A percentile compares a stretch with the other conserved stretches of the same genome.
Conservation (phyloP, 2,797 vertebrate genomes). For the Ispidina picta region DNA sequence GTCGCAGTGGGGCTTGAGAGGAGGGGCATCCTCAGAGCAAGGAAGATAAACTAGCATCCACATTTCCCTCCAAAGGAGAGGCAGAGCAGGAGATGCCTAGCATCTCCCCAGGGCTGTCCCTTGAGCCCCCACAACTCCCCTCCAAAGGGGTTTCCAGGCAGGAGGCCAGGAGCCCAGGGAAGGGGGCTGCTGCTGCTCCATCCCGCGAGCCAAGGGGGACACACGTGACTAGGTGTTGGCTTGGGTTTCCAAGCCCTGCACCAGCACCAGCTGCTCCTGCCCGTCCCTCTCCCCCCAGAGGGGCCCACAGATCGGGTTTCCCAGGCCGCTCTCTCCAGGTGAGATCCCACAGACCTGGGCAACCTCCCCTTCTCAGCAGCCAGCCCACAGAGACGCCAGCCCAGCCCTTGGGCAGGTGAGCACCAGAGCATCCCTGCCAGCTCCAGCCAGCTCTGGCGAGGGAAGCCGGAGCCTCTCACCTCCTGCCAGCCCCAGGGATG, state of each 20-base stretch:
- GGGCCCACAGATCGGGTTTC: slow-evolving; percentile 43
- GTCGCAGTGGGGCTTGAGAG: neutral
- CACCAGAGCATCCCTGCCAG: rapidly evolving
- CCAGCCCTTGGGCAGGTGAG: neutral
- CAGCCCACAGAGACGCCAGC: neutral
- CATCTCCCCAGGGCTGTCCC: neutral
- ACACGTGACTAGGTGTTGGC: slow-evolving; percentile 31
- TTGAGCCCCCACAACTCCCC: neutral
- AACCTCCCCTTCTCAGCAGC: neutral
- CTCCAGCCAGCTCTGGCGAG: rapidly evolving
- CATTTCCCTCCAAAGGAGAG: neutral
- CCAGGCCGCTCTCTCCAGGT: neutral
- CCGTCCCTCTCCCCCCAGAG: slow-evolving; percentile 24
- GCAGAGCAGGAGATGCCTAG: neutral
- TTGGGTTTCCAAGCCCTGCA: slow-evolving; percentile 38
- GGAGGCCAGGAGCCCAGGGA: neutral
- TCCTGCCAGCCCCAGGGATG: neutral
- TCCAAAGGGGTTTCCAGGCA: neutral
- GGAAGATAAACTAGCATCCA: neutral
- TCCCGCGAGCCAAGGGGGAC: neutral
- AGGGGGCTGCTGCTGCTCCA: neutral
- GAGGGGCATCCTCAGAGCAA: neutral
- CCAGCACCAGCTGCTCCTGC: slow-evolving; percentile 66
- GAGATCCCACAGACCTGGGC: neutral
- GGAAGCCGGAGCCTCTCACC: neutral